Evolutionary conservation across 2,888 invertebrate species (phyloP), one percentile per base, ranked within the genome.

Genomic region (Chloroclystis v-ata): DNA sequence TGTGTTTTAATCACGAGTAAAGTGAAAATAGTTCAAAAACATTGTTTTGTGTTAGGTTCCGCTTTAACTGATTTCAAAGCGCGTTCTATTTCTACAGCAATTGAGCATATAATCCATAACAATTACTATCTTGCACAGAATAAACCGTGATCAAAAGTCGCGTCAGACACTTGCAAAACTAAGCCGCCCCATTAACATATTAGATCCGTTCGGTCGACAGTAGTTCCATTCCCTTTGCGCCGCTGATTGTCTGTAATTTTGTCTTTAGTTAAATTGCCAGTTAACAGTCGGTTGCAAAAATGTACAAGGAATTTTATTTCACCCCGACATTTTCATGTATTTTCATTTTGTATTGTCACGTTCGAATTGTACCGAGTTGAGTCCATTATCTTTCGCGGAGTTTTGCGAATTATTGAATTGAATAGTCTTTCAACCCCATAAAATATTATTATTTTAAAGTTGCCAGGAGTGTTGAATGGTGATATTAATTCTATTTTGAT

Each of bases 171-270:
- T 52, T 55, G 52, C 57, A 59, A 51, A 65, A 66, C 65, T 62
- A 67, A 67, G 67, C 57, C 50, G 38, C 46, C 52, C 61, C 57
- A 72, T 71, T 72, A 69, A 65, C 69, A 69, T 71, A 70, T 67
- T 69, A 67, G 59, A 67, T 62, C 60, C 61, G 57, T 64, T 63
- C 52, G 52, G 59, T 47, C 51, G 63, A 41, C 57, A 49, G 55
- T 51, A 52, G 46, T 51, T 52, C 32, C 41, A 47, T 53, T 54
- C 53, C 54, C 53, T 53, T 54, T 53, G 54, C 56, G 40, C 35
- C 39, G 43, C 43, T 49, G 46, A 59, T 56, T 59, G 54, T 49
- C 54, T 54, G 53, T 56, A 56, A 56, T 59, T 59, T 56, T 45
- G 49, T 47, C 48, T 56, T 56, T 53, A 54, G 54, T 55, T 56